Percentiles rank a stretch among this genome's conserved stretches.
phyloP scores from a whole-genome alignment of 2,888 invertebrate species.

The Cyclophora punctaria region DNA sequence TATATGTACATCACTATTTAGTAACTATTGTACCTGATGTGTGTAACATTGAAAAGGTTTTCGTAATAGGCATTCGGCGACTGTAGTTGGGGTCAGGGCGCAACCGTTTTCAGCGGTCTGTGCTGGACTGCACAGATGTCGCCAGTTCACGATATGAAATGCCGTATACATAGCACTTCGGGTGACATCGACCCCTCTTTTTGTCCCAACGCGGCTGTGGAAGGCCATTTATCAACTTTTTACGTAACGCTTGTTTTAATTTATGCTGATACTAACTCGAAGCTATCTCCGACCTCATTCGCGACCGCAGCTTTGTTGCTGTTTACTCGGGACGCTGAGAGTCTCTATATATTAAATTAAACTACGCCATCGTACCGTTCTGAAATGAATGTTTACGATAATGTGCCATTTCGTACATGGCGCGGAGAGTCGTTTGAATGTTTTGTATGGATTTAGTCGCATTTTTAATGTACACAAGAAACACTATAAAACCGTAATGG shows the following conservation, averaged over 20 bases:
- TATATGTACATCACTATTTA: too few relatives aligned
- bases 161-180: slow-evolving; percentile 55
- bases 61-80: too few relatives aligned
- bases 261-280: slow-evolving; percentile 66
- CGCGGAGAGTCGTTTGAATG: slow-evolving; percentile 16
- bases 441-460: slow-evolving; percentile 15
- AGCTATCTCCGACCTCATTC: slow-evolving; percentile 67
- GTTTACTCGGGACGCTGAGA: slow-evolving; percentile 38
- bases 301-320: slow-evolving; percentile 52
- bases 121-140: slow-evolving; percentile 55
- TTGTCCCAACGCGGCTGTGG: slow-evolving; percentile 62
- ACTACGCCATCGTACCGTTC: slow-evolving; percentile 24
- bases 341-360: slow-evolving; percentile 37
- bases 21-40: too few relatives aligned
- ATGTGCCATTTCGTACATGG: slow-evolving; percentile 25
- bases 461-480: slow-evolving; percentile 11
- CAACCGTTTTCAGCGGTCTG: slow-evolving; percentile 10
- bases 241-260: slow-evolving; percentile 71
- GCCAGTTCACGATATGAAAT: slow-evolving; percentile 61
- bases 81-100: slow-evolving; percentile 2
- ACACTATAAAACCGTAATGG: slow-evolving; percentile 10
- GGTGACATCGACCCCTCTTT: slow-evolving; percentile 63
- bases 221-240: slow-evolving; percentile 73
- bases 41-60: too few relatives aligned
- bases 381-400: slow-evolving; percentile 34